A percentile compares a stretch with the other conserved stretches of the same genome.
These are phyloP conservation scores for Cliona cf. orientalis DNA, from an alignment of 37 sponge, comb jelly and placozoan genomes.

Conservation along the genomic window DNA sequence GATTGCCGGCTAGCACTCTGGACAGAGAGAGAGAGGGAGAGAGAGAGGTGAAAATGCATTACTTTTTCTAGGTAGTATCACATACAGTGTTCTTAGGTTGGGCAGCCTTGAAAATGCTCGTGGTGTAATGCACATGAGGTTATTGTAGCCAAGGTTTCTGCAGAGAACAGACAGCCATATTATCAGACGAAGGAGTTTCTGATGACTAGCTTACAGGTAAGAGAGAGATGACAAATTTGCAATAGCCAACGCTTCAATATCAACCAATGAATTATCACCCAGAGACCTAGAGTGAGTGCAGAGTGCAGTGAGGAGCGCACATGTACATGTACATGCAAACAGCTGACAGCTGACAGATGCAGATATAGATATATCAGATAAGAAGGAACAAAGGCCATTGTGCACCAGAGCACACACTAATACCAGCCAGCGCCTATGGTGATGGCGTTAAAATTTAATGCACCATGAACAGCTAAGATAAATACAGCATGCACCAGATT, in stretches of 20 bases:
- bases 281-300: conserved; percentile 33
- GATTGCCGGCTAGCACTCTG: conserved; percentile 43
- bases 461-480: neutral
- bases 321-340: too few relatives aligned
- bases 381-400: too few relatives aligned
- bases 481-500: neutral
- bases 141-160: conserved; percentile 17
- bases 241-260: conserved; percentile 1
- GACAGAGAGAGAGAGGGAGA: neutral
- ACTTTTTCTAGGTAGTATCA: neutral
- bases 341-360: too few relatives aligned
- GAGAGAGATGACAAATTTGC: conserved; percentile 13
- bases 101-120: neutral
- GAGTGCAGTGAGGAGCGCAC: too few relatives aligned
- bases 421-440: too few relatives aligned
- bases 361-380: too few relatives aligned
- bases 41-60: neutral
- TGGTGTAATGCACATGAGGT: neutral
- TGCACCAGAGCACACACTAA: too few relatives aligned
- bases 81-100: conserved; percentile 17
- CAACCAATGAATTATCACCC: conserved; percentile 25
- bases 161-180: neutral
- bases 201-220: conserved; percentile 16
- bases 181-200: neutral
- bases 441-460: too few relatives aligned